phyloP scores from a whole-genome alignment of 2,888 invertebrate genomes.

The Bimastos eiseni region DNA sequence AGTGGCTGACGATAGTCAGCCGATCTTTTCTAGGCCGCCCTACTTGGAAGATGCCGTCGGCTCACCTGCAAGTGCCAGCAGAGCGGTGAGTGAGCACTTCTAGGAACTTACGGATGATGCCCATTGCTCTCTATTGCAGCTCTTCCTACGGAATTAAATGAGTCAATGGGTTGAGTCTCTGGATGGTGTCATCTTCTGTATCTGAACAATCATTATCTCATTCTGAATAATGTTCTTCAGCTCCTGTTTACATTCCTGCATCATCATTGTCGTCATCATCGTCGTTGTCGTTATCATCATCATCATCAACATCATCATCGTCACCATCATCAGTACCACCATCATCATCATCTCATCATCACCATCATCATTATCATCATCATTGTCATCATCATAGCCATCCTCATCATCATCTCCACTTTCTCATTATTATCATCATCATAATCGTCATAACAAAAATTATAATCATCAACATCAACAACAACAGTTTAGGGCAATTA shows the following conservation, averaged over 20 bases:
- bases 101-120: background rate
- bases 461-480: background rate
- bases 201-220: background rate
- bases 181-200: background rate
- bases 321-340: constrained; percentile 13
- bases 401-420: constrained; percentile 19
- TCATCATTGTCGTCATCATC: constrained; percentile 9
- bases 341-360: constrained; percentile 22
- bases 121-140: background rate
- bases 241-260: too few species aligned
- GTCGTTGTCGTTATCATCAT: background rate
- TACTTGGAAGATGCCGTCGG: constrained; percentile 13
- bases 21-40: background rate
- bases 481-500: background rate
- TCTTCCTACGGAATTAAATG: background rate
- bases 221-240: too few species aligned
- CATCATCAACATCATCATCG: constrained; percentile 4
- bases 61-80: background rate
- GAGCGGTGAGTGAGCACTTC: background rate
- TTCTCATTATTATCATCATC: background rate
- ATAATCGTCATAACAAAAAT: constrained; percentile 22
- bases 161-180: background rate
- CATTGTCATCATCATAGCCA: constrained; percentile 17
- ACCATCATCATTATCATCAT: constrained; percentile 22
- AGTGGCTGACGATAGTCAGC: background rate